These are phyloP conservation scores for rat (Rattus norvegicus) DNA, from an alignment of 2,113 vertebrate species.

Conservation along the genomic window GRCr8 NC_086027.1:98278501-98279000, in stretches of 20 bases:
- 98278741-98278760: background rate
- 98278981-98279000: background rate
- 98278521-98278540: background rate
- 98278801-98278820: background rate
- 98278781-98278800: background rate
- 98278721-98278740: background rate
- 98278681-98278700: fast-evolving
- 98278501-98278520: background rate
- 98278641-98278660: background rate
- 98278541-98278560: background rate
- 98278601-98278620: fast-evolving
- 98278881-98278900: background rate
- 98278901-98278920: background rate
- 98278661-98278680: background rate
- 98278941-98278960: background rate
- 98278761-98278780: background rate
- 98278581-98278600: background rate
- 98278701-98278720: background rate
- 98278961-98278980: background rate
- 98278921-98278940: background rate
- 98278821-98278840: background rate
- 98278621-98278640: background rate
- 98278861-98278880: too few relatives aligned
- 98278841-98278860: background rate
- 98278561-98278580: too few relatives aligned